Evolutionary conservation across 2,113 vertebrate genomes (phyloP).

Genomic region (Lophotis ruficrista): DNA sequence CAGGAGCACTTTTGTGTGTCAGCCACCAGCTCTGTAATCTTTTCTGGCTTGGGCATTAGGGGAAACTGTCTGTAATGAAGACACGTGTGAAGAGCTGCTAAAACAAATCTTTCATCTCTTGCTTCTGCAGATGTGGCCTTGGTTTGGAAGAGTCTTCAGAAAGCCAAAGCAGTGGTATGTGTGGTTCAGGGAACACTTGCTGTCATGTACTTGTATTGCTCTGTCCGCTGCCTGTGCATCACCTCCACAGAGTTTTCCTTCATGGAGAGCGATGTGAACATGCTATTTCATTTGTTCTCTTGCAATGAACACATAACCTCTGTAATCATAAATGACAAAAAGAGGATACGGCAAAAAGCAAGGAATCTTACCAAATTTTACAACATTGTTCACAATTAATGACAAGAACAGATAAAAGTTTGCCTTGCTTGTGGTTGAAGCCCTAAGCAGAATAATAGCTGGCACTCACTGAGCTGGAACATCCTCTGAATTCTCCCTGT

Average conservation of each 20-base stretch:
- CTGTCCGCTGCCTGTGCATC: neutral
- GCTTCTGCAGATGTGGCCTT: neutral
- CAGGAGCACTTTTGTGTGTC: neutral
- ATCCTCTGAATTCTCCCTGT: neutral
- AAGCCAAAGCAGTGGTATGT: neutral
- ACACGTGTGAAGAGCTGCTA: neutral
- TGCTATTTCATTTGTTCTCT: neutral
- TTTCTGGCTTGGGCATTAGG: accelerated
- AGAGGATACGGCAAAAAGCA: neutral
- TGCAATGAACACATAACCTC: neutral
- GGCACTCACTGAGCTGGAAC: neutral
- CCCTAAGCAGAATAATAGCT: neutral
- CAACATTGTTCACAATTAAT: neutral
- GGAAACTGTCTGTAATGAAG: neutral
- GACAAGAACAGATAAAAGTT: neutral
- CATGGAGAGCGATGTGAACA: neutral
- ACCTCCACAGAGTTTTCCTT: neutral
- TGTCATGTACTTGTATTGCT: neutral
- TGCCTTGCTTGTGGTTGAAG: neutral
- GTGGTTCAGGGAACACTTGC: neutral
- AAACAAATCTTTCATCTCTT: neutral
- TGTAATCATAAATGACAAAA: neutral
- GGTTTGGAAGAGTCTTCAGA: neutral
- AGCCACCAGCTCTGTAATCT: neutral
- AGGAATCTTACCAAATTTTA: neutral